Percentiles rank a stretch among this genome's conserved stretches.
Conservation (phyloP, 2,888 invertebrate species). For the Protula sp. region DNA sequence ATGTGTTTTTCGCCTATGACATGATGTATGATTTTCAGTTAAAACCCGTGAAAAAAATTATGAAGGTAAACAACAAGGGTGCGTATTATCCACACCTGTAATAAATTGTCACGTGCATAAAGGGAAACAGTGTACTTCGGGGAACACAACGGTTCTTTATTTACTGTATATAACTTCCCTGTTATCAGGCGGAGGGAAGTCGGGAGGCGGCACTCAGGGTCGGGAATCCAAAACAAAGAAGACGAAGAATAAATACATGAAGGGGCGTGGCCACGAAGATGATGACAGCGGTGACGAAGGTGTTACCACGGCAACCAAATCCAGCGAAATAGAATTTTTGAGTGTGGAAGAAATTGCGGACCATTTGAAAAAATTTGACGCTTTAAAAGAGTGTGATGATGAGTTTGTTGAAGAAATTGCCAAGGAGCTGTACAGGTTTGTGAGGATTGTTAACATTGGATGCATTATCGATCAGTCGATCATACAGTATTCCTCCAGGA, state of each 20-base stretch:
- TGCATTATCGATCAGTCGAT: too few relatives aligned
- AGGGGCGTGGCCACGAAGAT: constrained; percentile 56
- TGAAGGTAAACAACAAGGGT: too few relatives aligned
- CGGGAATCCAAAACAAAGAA: constrained; percentile 92
- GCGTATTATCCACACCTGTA: too few relatives aligned
- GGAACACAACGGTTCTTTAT: too few relatives aligned
- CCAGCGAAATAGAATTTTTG: constrained; percentile 34
- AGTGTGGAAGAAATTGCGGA: constrained; percentile 64
- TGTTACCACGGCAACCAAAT: constrained; percentile 15
- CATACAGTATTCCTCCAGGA: too few relatives aligned
- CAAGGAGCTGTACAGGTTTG: constrained; percentile 64
- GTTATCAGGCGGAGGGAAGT: constrained; percentile 65
- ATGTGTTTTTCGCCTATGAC: too few relatives aligned
- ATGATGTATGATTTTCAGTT: too few relatives aligned
- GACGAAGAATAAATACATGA: constrained; percentile 68
- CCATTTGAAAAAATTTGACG: constrained; percentile 58
- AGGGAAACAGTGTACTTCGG: too few relatives aligned
- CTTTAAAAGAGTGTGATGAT: constrained; percentile 60
- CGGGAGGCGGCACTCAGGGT: constrained; percentile 87
- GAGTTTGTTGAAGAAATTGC: constrained; percentile 69
- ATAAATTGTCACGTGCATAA: too few relatives aligned
- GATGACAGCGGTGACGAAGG: constrained; percentile 65
- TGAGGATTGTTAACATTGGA: too few relatives aligned
- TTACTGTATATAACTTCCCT: too few relatives aligned
- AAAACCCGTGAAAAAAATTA: too few relatives aligned